Evolutionary conservation across 2,797 vertebrate genomes (phyloP).

Genomic region (Melanotaenia parkinsoni): DNA sequence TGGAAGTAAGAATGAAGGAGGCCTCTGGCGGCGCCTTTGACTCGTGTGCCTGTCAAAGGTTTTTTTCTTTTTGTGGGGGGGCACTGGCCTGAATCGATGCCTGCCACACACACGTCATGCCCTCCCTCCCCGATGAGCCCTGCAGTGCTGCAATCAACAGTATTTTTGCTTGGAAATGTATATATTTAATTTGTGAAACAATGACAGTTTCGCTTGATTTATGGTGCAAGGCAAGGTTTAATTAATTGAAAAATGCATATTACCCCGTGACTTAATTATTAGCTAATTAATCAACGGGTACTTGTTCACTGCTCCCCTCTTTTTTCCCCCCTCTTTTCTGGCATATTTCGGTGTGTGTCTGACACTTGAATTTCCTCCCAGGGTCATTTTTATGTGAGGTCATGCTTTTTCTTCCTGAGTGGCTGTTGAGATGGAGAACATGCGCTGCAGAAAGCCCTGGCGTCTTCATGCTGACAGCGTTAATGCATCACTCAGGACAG

Average conservation of each 20-base stretch:
- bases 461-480: conserved; percentile 5
- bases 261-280: conserved; percentile 84
- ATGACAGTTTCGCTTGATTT: conserved; percentile 83
- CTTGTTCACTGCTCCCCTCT: conserved; percentile 65
- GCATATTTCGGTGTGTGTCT: conserved; percentile 69
- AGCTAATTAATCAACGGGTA: conserved; percentile 81
- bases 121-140: conserved; percentile 73
- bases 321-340: conserved; percentile 56
- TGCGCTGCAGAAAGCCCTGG: conserved; percentile 26
- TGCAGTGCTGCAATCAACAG: conserved; percentile 78
- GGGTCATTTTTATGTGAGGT: conserved; percentile 79
- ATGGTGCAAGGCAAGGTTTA: conserved; percentile 81
- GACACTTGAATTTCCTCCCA: conserved; percentile 78
- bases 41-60: conserved; percentile 65
- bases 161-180: conserved; percentile 80
- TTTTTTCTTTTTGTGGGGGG: conserved; percentile 37
- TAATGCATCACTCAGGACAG: conserved; percentile 18
- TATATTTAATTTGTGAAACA: conserved; percentile 84
- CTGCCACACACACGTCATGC: conserved; percentile 73
- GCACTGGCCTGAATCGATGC: conserved; percentile 75
- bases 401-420: conserved; percentile 76
- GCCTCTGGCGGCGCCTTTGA: conserved; percentile 63
- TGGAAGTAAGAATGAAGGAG: conserved; percentile 56
- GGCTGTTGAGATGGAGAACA: conserved; percentile 69
- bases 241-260: conserved; percentile 85